Evolutionary conservation across 2,797 vertebrate genomes (phyloP).

Genomic region (Remorina albescens): DNA sequence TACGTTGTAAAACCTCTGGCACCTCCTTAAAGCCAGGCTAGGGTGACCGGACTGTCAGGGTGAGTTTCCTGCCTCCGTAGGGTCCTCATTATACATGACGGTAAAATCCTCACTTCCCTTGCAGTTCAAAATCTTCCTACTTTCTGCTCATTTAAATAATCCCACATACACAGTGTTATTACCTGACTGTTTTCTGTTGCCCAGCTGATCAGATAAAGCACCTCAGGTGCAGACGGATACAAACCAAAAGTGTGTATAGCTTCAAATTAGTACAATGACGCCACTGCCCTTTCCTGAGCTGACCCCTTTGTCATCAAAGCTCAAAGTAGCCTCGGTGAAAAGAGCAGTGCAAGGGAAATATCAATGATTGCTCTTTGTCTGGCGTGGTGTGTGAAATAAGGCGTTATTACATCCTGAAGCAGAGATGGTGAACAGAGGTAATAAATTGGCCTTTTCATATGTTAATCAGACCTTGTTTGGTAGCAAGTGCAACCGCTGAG

Average conservation of each 20-base stretch:
- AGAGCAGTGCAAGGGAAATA: slow-evolving; percentile 49
- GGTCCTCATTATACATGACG: slow-evolving; percentile 71
- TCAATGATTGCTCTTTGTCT: slow-evolving; percentile 57
- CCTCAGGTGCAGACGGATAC: slow-evolving; percentile 19
- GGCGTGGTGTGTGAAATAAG: slow-evolving; percentile 37
- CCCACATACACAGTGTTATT: slow-evolving; percentile 15
- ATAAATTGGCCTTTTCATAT: slow-evolving; percentile 44
- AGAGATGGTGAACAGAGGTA: slow-evolving; percentile 19
- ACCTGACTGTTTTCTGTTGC: slow-evolving; percentile 18
- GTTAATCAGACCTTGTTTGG: slow-evolving; percentile 51
- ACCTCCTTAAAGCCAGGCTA: slow-evolving; percentile 48
- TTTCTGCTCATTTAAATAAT: slow-evolving; percentile 57
- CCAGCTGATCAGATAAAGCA: slow-evolving; percentile 34
- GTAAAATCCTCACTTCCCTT: slow-evolving; percentile 43
- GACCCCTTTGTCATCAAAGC: slow-evolving; percentile 33
- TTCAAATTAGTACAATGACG: slow-evolving; percentile 38
- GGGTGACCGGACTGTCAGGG: slow-evolving; percentile 50
- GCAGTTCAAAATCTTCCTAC: slow-evolving; percentile 25
- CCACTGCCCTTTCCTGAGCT: slow-evolving; percentile 48
- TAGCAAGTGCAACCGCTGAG: slow-evolving; percentile 16
- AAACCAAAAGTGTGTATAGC: slow-evolving; percentile 10
- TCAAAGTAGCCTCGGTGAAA: slow-evolving; percentile 38
- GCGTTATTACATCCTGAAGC: slow-evolving; percentile 48
- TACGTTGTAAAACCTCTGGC: slow-evolving; percentile 34
- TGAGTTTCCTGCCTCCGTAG: slow-evolving; percentile 54